Conservation (phyloP, 1,140 invertebrate species). For the Drosophila cardini region DNA sequence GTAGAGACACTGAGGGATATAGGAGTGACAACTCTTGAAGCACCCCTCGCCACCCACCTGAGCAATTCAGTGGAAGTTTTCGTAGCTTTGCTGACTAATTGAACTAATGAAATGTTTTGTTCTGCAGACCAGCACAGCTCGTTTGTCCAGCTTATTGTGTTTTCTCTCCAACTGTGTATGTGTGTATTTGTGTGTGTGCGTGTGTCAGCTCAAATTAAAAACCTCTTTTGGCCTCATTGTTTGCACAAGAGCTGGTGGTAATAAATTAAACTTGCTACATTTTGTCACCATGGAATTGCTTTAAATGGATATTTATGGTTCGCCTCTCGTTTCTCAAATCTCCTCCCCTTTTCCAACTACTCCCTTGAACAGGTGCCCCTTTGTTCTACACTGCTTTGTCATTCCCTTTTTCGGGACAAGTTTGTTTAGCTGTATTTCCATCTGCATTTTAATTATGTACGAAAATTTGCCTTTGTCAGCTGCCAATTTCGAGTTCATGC, state of each 20-base stretch:
- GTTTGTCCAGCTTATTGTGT: conserved; percentile 38
- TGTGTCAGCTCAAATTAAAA: conserved; percentile 63
- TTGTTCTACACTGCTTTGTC: background rate
- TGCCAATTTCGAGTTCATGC: conserved; percentile 9
- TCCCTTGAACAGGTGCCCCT: conserved; percentile 1
- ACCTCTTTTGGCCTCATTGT: conserved; percentile 61
- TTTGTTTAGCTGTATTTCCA: conserved; percentile 1
- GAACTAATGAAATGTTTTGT: conserved; percentile 76
- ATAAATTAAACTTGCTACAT: conserved; percentile 76
- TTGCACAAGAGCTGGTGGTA: conserved; percentile 68
- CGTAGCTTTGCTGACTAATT: conserved; percentile 60
- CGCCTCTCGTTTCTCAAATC: too few species aligned
- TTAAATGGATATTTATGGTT: conserved; percentile 77
- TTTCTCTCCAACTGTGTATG: conserved; percentile 13
- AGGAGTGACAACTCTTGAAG: background rate
- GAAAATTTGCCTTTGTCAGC: background rate
- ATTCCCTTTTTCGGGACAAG: background rate
- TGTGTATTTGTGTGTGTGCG: conserved; percentile 29
- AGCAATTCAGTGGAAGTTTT: conserved; percentile 40
- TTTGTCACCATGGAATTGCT: conserved; percentile 77
- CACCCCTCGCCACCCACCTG: conserved; percentile 40
- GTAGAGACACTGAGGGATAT: background rate
- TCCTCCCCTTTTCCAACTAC: background rate
- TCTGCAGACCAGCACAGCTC: conserved; percentile 27
- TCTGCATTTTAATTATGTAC: conserved; percentile 19